Evolutionary conservation across 2,888 invertebrate genomes (phyloP), one percentile per base, ranked within the genome.

Genomic region (Sinodicranocentrus sp.): DNA sequence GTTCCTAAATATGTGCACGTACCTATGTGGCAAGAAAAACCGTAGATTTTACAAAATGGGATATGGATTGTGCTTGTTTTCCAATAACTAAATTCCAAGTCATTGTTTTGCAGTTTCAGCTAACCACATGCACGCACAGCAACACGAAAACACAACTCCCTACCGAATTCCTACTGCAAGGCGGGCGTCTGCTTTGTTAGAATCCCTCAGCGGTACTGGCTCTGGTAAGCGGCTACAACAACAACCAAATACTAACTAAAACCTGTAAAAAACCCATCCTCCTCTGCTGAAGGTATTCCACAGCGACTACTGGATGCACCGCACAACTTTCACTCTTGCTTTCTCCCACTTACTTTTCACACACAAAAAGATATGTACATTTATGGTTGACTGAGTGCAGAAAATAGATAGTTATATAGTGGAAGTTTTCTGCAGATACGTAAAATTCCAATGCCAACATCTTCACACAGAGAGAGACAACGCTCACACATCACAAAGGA

Each of bases 131-230:
- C 61, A 25, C 59, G 23, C 2, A 57, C 33, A 21, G 3, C 6
- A 54, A 63, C 10, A 61, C n/a, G 39, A 61, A 25, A 61, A 61
- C 28, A 28, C 39, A 39, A 63, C 63, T 21, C 8, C 59, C 13
- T 5, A 10, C 33, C 10, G 6, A 23, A 6, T 25, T 59, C 15
- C 23, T 21, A 39, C 10, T 25, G 25, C 17, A 67, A 68, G 59
- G 63, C 17, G 52, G 63, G 75, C 82, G 82, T 82, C 82, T 75
- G 73, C 68, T 75, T 73, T 75, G 82, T 33, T 21, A 75, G 68
- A 33, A 82, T 75, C 75, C 57, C 68, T 82, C 82, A 21, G 52
- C 59, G 75, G 75, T 68, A 82, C 82, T 82, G 73, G 59, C 67
- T 48, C 19, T 21, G 44, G 39, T 23, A n/a, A 39, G 33, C 21